A percentile compares a stretch with the other conserved stretches of the same genome.
Conservation (phyloP, 2,888 invertebrate genomes). For the Dichetophora obliterata region DNA sequence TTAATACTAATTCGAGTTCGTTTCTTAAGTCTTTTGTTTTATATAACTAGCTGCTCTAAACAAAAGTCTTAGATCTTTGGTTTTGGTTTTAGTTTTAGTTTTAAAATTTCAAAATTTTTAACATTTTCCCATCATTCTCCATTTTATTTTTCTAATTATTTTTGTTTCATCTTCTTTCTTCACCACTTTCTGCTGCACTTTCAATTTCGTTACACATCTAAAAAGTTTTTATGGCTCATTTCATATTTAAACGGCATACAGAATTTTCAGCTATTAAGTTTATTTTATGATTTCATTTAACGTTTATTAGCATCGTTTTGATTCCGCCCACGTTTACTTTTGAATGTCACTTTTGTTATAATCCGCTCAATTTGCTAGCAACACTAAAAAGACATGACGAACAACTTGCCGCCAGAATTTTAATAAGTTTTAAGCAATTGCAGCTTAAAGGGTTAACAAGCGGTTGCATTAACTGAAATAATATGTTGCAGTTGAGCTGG, state of each 20-base stretch:
- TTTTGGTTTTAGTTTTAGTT: not conserved
- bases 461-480: not conserved
- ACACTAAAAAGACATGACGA: not conserved
- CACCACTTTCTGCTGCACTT: not conserved
- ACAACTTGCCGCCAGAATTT: not conserved
- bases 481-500: not conserved
- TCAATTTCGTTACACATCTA: slow-evolving; percentile 5
- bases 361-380: not conserved
- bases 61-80: not conserved
- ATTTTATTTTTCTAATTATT: not conserved
- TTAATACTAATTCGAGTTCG: not conserved
- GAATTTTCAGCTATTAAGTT: not conserved
- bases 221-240: not conserved
- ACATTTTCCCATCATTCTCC: too few species aligned
- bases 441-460: not conserved
- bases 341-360: slow-evolving; percentile 28
- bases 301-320: not conserved
- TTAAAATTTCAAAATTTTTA: too few species aligned
- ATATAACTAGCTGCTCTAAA: not conserved
- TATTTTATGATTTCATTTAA: slow-evolving; percentile 9
- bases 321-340: slow-evolving; percentile 21
- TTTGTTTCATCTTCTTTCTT: not conserved
- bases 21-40: slow-evolving; percentile 3
- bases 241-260: not conserved
- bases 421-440: not conserved